phyloP scores from a whole-genome alignment of 2,797 vertebrate species.

The Danio aesculapii region DNA sequence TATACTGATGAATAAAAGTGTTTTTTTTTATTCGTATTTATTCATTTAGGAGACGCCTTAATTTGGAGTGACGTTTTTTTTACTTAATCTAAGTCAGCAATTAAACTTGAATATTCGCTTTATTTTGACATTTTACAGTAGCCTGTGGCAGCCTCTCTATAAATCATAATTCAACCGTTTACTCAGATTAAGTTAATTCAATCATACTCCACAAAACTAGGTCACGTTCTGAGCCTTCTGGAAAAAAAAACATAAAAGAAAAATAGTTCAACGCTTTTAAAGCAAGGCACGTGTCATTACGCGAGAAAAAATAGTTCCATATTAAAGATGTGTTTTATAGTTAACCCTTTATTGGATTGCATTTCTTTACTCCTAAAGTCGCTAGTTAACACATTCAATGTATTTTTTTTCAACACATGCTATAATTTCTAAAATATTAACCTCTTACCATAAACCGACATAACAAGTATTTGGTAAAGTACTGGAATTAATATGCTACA shows the following conservation, averaged over 20 bases:
- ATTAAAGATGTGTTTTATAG: background rate
- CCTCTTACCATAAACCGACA: too few species aligned
- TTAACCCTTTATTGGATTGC: too few species aligned
- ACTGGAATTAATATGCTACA: too few species aligned
- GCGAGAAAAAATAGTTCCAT: conserved; percentile 51
- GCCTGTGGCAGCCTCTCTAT: background rate
- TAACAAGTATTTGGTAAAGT: too few species aligned
- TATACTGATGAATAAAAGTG: too few species aligned
- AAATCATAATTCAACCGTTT: background rate
- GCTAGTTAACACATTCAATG: too few species aligned
- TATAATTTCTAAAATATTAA: too few species aligned
- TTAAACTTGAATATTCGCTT: background rate
- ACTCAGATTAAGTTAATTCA: background rate
- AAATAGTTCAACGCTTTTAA: background rate
- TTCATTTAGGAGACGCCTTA: too few species aligned
- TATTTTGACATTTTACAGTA: background rate
- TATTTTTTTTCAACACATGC: too few species aligned
- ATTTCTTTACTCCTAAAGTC: too few species aligned
- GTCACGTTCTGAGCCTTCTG: background rate
- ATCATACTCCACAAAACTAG: background rate
- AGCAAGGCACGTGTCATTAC: conserved; percentile 39
- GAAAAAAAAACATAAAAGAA: background rate
- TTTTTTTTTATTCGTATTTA: too few species aligned
- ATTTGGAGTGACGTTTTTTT: background rate
- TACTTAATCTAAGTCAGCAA: background rate